Base-by-base conservation (phyloP, 1,140 invertebrate species). In the Trinorchestia longiramus region DNA sequence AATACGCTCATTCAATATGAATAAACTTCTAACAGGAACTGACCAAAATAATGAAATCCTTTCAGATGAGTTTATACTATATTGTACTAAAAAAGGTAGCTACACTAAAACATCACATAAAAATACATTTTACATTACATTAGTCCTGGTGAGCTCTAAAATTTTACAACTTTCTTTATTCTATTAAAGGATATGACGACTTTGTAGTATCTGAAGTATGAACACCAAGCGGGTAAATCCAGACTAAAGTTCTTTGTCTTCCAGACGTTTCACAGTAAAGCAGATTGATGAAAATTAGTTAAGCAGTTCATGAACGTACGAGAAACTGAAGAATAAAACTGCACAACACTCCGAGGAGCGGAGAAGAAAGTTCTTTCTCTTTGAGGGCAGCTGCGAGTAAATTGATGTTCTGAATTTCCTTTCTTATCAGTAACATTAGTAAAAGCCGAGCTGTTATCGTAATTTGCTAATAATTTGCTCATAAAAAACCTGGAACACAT, bases 351-450 rank as follows among this genome's bases (percentile, higher is more conserved):
- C 15, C 62, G 28, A 19, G 3, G 62, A 36, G 62, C 62, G 62
- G 62, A 36, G 62, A 23, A 28, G 15, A 23, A 77, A 77, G 62
- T 15, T 77, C 62, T 77, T 77, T 77, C 28, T 19, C 15, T 77
- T 11, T 3, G n/a, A n/a, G n/a, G 62, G 15, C 1, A 28, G n/a
- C 62, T 28, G 62, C 47, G 6, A 53, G 47, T 77, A 77, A 77
- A 36, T 77, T 77, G 62, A 23, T 77, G 62, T 11, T 92, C 92
- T 36, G 8, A 94, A 94, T 94, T 94, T 47, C 44, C 92, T 94
- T 94, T 94, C 92, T 94, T 94, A 94, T 94, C 92, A 43, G 47
- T 45, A 94, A 94, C 44, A 44, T 47, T 23, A 23, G 45, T 0
- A 91, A 44, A 94, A 4, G 41, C 40, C 19, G 36, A 19, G 44